These are phyloP conservation scores for Polia nebulosa DNA, from an alignment of 2,888 invertebrate genomes.

Conservation along the genomic window DNA sequence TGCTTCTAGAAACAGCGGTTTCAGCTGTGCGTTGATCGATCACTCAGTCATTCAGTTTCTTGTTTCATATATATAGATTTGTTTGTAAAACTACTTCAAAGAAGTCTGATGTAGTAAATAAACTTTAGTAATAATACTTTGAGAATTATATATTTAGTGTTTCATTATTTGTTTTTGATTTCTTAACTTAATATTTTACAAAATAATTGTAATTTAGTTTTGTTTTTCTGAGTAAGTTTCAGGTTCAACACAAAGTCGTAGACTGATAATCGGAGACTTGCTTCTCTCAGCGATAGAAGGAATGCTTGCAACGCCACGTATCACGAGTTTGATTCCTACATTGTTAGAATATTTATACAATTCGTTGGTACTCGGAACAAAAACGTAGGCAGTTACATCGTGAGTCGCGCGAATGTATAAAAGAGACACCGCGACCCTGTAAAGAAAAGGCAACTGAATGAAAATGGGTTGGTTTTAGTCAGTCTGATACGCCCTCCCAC, in stretches of 20 bases:
- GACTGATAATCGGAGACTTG: neutral
- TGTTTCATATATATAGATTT: constrained; percentile 5
- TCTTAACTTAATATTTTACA: neutral
- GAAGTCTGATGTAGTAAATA: neutral
- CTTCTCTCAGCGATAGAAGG: too few species aligned
- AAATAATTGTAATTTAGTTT: neutral
- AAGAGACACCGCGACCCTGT: too few species aligned
- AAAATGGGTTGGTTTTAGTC: too few species aligned
- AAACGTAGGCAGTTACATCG: too few species aligned
- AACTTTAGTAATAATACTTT: constrained; percentile 51
- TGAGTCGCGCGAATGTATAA: too few species aligned
- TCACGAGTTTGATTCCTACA: neutral
- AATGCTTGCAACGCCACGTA: neutral
- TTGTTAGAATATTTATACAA: neutral
- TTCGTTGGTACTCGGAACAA: too few species aligned
- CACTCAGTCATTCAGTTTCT: neutral
- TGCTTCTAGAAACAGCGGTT: neutral
- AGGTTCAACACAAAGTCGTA: neutral
- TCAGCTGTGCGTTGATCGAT: too few species aligned
- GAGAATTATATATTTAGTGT: constrained; percentile 1
- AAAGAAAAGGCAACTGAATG: too few species aligned
- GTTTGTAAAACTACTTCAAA: constrained; percentile 24
- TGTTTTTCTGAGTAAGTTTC: neutral
- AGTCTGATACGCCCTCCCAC: too few species aligned
- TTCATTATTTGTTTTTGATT: constrained; percentile 25